Conservation (phyloP, 2,113 vertebrate genomes). For the Archilochus colubris region DNA sequence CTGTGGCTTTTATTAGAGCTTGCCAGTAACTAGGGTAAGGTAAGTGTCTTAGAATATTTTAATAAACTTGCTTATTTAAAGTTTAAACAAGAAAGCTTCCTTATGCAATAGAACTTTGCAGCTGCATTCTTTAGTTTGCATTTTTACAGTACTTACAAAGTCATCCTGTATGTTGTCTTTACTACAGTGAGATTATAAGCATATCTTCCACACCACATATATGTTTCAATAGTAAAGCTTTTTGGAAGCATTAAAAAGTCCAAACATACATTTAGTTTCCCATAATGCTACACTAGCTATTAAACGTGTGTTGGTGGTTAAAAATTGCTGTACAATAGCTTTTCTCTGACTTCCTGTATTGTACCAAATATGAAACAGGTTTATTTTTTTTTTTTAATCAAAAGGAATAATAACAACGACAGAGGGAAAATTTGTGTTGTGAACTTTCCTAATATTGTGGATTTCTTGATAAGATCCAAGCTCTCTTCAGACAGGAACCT, state of each 20-base stretch:
- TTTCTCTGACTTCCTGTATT: slow-evolving; percentile 62
- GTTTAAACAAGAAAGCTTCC: slow-evolving; percentile 72
- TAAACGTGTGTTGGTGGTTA: slow-evolving; percentile 76
- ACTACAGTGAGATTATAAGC: slow-evolving; percentile 65
- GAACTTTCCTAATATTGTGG: not conserved
- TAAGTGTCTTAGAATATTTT: slow-evolving; percentile 81
- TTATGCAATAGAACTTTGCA: slow-evolving; percentile 78
- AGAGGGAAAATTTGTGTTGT: slow-evolving; percentile 28
- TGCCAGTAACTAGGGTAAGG: slow-evolving; percentile 73
- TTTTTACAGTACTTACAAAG: slow-evolving; percentile 63
- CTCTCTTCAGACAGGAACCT: not conserved
- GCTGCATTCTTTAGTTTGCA: slow-evolving; percentile 70
- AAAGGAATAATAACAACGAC: slow-evolving; percentile 45
- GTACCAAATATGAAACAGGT: slow-evolving; percentile 42
- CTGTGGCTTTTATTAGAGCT: slow-evolving; percentile 77
- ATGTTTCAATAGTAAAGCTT: slow-evolving; percentile 67
- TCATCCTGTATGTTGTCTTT: slow-evolving; percentile 66
- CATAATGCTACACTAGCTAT: slow-evolving; percentile 65
- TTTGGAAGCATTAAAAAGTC: slow-evolving; percentile 69
- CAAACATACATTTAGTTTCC: slow-evolving; percentile 66
- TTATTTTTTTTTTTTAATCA: not conserved
- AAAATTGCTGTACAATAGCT: slow-evolving; percentile 69
- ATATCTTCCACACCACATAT: slow-evolving; percentile 63
- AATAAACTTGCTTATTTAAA: slow-evolving; percentile 78
- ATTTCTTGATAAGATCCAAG: not conserved